A percentile compares a stretch with the other conserved stretches of the same genome.
phyloP scores from a whole-genome alignment of 35 echinoderm and acorn worm species.

The Lytechinus pictus region DNA sequence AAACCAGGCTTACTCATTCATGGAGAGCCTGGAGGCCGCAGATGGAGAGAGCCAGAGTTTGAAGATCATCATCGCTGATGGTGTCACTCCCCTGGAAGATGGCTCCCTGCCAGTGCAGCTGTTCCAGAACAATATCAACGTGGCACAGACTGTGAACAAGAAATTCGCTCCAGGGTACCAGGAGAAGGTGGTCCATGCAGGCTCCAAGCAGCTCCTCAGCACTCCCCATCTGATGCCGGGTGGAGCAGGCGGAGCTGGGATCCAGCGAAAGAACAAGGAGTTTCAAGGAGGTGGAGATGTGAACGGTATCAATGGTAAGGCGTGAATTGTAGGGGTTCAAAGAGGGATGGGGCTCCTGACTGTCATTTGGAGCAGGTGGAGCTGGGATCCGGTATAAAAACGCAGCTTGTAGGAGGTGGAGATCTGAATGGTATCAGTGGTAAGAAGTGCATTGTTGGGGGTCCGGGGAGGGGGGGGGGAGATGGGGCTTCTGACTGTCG shows the following conservation, averaged over 20 bases:
- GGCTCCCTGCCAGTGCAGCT: constrained; percentile 27
- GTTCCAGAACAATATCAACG: neutral
- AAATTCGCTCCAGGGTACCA: constrained; percentile 28
- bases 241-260: neutral
- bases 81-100: neutral
- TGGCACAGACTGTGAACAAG: constrained; percentile 25
- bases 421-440: too few species aligned
- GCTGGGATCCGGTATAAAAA: too few species aligned
- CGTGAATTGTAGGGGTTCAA: too few species aligned
- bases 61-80: constrained; percentile 27
- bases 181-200: neutral
- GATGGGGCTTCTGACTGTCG: too few species aligned
- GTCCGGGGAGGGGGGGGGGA: too few species aligned
- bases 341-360: too few species aligned
- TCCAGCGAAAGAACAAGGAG: neutral
- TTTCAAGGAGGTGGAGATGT: constrained; percentile 13
- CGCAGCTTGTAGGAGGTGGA: too few species aligned
- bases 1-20: neutral
- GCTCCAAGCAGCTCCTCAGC: neutral
- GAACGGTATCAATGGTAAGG: neutral
- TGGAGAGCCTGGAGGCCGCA: neutral
- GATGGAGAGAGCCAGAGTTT: neutral
- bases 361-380: too few species aligned
- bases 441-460: too few species aligned
- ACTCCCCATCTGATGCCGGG: neutral